Percentiles rank a stretch among this genome's conserved stretches.
These are phyloP conservation scores for Polypedilum pembai DNA, from an alignment of 1,140 invertebrate genomes.

Conservation along the genomic window DNA sequence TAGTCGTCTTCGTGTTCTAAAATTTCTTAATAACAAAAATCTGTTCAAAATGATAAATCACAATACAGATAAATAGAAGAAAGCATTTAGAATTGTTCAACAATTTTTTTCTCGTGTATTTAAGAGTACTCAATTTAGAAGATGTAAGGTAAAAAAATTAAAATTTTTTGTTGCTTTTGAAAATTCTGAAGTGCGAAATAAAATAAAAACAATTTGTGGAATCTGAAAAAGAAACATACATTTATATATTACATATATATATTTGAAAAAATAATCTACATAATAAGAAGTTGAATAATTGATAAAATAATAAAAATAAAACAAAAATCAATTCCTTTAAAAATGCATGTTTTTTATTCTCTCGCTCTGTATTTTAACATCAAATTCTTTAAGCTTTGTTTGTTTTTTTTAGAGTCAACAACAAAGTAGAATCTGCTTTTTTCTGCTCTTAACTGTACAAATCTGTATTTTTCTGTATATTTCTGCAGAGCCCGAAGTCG, in stretches of 20 bases:
- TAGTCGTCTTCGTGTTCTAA: too few relatives aligned
- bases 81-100: conserved; percentile 18
- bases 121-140: conserved; percentile 1
- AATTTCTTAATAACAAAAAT: too few relatives aligned
- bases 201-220: not conserved
- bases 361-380: too few relatives aligned
- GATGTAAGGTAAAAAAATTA: not conserved
- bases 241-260: conserved; percentile 15
- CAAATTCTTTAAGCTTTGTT: too few relatives aligned
- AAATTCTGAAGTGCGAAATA: not conserved
- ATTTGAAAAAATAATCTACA: not conserved
- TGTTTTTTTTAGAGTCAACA: too few relatives aligned
- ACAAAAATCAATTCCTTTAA: conserved; percentile 16
- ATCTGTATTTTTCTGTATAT: too few relatives aligned
- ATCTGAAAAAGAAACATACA: not conserved
- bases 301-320: not conserved
- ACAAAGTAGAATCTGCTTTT: too few relatives aligned
- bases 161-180: not conserved
- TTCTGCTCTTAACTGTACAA: too few relatives aligned
- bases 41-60: too few relatives aligned
- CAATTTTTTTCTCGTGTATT: not conserved
- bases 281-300: conserved; percentile 2
- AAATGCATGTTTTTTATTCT: not conserved
- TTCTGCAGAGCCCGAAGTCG: too few relatives aligned
- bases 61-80: not conserved